Conservation (phyloP, 2,797 vertebrate genomes). For the Serranus cabrilla region DNA sequence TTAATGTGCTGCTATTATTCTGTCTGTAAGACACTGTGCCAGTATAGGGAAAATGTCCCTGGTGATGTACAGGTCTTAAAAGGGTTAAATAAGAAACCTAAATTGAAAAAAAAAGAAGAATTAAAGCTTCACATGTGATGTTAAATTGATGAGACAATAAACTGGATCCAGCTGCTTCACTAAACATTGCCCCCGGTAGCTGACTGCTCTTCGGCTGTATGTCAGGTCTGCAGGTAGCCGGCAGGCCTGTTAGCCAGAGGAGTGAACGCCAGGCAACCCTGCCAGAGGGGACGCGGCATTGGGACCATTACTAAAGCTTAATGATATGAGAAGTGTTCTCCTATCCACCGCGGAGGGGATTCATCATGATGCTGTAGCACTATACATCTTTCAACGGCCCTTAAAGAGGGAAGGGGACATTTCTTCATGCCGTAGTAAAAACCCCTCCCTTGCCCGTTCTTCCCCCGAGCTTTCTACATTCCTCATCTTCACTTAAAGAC, state of each 20-base stretch:
- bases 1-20: no score
- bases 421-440: conserved; percentile 68
- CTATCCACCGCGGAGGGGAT: conserved; percentile 66
- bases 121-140: conserved; percentile 1
- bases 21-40: no score
- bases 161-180: background rate
- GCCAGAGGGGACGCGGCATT: conserved; percentile 57
- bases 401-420: conserved; percentile 71
- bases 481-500: conserved; percentile 71
- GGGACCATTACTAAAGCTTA: conserved; percentile 84
- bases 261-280: conserved; percentile 62
- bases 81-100: no score
- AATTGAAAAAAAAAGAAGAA: background rate
- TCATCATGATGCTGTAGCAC: conserved; percentile 74
- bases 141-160: background rate
- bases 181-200: background rate
- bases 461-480: conserved; percentile 67
- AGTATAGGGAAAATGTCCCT: no score
- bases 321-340: conserved; percentile 82
- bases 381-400: conserved; percentile 73
- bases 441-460: conserved; percentile 36
- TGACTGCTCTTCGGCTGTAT: background rate
- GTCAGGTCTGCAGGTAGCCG: conserved; percentile 18
- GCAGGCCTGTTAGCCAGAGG: conserved; percentile 70
- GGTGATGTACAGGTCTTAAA: no score